Evolutionary conservation across 2,797 vertebrate species (phyloP), one percentile per base, ranked within the genome.

Genomic region (Serranus cabrilla): DNA sequence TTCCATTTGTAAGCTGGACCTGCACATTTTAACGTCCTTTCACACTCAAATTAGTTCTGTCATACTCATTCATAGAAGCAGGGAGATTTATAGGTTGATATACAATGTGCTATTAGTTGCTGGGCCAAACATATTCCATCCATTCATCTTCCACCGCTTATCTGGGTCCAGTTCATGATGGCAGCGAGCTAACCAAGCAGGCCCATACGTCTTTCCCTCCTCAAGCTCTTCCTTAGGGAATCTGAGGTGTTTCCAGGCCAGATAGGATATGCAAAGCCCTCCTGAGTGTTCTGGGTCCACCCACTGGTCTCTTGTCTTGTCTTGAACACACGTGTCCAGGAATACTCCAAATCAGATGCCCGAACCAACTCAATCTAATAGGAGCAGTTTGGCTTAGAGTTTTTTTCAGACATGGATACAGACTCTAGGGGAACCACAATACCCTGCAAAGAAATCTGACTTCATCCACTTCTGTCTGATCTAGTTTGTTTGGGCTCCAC

Each of bases 1-100:
- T 25, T 66, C 1, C 21, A 74, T 50, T 46, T 74, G 42, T 67
- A 43, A 79, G 8, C 20, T 45, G 34, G 46, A 77, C 39, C 63
- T 51, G 43, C 17, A 40, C 37, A 61, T 76, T 59, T 47, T 20
- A 62, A 58, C 9, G 25, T 56, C 17, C 59, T 27, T 43, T 40
- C n/a, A 67, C 20, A 59, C 39, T 71, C 47, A 56, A 74, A 80
- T 75, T 9, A 57, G 37, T 39, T 45, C 9, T 39, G 18, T 51
- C 55, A 43, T 59, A 49, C 69, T 79, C 50, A 45, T 65, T 79
- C 40, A 82, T 8, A 27, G 47, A 69, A 21, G 55, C 40, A 31
- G 63, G 62, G 11, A 57, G 49, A 62, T 40, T 12, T 64, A 52
- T 34, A 34, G 8, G n/a, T 39, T 61, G 47, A 50, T 21, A n/a